Base-by-base conservation (phyloP, 2,113 vertebrate species). In the Verasper variegatus region DNA sequence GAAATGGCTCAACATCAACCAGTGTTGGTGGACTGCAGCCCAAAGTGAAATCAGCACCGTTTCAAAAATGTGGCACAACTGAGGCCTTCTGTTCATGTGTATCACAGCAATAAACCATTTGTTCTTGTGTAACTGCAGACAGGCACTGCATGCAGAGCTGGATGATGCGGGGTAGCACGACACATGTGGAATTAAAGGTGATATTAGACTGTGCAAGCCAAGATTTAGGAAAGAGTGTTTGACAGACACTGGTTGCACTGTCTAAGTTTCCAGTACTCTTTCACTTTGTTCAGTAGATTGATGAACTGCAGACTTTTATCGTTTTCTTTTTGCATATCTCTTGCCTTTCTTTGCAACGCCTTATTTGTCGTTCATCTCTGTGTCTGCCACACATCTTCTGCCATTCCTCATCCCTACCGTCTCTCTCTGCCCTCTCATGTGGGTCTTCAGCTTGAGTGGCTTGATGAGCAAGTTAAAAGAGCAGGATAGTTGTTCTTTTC, bases 1-100 rank as follows among this genome's bases (percentile, higher is more conserved):
- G 54, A 69, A 59, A 21, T 45, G 17, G 62, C 52, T 68, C 7
- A 8, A 45, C 57, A 40, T 82, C 42, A 74, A 60, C 35, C 75
- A 56, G n/a, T 20, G 24, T 20, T 55, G 75, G n/a, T 65, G 51
- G 64, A 45, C 63, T 69, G 14, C 5, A 45, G 40, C 64, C 64
- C 51, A 74, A 59, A 68, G 27, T 64, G 20, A 73, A 71, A 73
- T 68, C 42, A 14, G 18, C 27, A 54, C 13, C 17, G 11, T 69
- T 58, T 65, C 18, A 54, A 59, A 64, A n/a, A 37, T 37, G 15
- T 54, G 20, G 52, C 31, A 65, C 31, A 5, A 7, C 20, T 54
- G 52, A 55, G 52, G 31, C 31, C 40, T 47, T 24, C 42, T 23
- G 52, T 52, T 51, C 21, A 57, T 52, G 37, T 27, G 23, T 45